phyloP scores from a whole-genome alignment of 2,797 vertebrate genomes.

The Sebastes variabilis region DNA sequence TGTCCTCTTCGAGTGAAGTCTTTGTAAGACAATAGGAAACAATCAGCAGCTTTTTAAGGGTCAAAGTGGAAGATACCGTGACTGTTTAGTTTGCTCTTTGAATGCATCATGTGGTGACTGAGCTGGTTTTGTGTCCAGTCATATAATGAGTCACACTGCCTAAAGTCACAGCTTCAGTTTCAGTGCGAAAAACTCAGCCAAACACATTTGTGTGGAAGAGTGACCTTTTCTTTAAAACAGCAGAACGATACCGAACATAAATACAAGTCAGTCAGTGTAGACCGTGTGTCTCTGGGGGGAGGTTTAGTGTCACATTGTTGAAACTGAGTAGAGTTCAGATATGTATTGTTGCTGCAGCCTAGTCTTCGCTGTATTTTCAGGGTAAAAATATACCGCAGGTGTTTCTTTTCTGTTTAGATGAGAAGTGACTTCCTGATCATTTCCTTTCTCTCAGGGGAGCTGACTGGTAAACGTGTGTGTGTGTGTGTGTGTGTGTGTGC shows the following conservation, averaged over 20 bases:
- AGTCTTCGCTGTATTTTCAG: not conserved
- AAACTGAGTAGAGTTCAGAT: not conserved
- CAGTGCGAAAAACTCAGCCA: not conserved
- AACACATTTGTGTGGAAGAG: not conserved
- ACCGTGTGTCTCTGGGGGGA: not conserved
- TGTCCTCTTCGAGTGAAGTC: not conserved
- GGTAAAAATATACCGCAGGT: slow-evolving; percentile 50
- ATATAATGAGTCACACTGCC: slow-evolving; percentile 30
- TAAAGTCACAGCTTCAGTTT: slow-evolving; percentile 19
- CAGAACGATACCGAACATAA: not conserved
- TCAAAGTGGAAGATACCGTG: slow-evolving; percentile 21
- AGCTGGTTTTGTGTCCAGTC: slow-evolving; percentile 41
- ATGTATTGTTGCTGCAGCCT: not conserved
- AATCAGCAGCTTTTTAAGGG: slow-evolving; percentile 28
- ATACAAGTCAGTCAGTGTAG: not conserved
- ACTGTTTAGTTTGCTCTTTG: slow-evolving; percentile 30
- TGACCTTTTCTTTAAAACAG: not conserved
- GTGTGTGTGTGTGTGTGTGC: not conserved
- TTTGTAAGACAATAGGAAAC: slow-evolving; percentile 27
- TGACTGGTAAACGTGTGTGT: slow-evolving; percentile 11
- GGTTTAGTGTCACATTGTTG: not conserved
- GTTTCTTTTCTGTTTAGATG: slow-evolving; percentile 55
- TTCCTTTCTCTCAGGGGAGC: slow-evolving; percentile 58
- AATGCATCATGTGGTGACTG: slow-evolving; percentile 17
- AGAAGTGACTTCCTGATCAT: slow-evolving; percentile 67